Evolutionary conservation across 2,797 vertebrate species (phyloP).

Genomic region (Botia almorhae): DNA sequence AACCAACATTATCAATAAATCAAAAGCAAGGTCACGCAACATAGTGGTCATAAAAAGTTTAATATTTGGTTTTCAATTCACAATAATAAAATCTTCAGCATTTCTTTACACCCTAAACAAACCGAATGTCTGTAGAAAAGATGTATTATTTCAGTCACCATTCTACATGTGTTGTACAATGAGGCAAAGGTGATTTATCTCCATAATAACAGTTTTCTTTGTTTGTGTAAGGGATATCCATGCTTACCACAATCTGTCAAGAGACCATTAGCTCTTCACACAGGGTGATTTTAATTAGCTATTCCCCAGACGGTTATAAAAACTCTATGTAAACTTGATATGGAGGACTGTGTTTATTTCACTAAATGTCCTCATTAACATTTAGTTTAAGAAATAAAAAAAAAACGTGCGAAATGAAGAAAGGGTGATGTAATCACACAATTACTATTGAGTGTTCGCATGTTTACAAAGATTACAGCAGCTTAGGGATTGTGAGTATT

Average conservation of each 20-base stretch:
- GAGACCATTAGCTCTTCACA: slow-evolving; percentile 51
- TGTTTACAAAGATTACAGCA: slow-evolving; percentile 52
- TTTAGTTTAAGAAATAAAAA: slow-evolving; percentile 40
- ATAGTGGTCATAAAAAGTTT: too few species aligned
- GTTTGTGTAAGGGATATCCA: slow-evolving; percentile 49
- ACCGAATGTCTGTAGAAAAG: neutral
- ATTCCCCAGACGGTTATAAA: slow-evolving; percentile 44
- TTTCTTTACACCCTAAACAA: neutral
- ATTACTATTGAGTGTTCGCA: slow-evolving; percentile 46
- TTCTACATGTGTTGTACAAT: slow-evolving; percentile 40
- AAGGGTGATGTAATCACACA: slow-evolving; percentile 33
- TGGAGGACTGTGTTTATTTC: slow-evolving; percentile 39
- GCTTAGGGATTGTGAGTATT: slow-evolving; percentile 45
- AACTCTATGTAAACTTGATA: slow-evolving; percentile 45
- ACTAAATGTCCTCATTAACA: slow-evolving; percentile 52
- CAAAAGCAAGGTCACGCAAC: neutral
- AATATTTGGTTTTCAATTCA: too few species aligned
- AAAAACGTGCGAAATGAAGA: neutral
- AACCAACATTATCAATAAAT: neutral
- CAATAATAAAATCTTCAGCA: neutral
- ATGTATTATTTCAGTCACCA: slow-evolving; percentile 13
- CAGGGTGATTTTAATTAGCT: slow-evolving; percentile 60
- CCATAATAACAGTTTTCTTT: slow-evolving; percentile 53
- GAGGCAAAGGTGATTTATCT: slow-evolving; percentile 37
- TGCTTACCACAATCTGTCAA: slow-evolving; percentile 55